Evolutionary conservation across 2,113 vertebrate genomes (phyloP).

Genomic region (western clawed frog (Xenopus tropicalis)): UCB_Xtro_10.0 CM004451.2:9255001-9255500

Average conservation of each 20-base stretch:
- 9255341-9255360: slow-evolving; percentile 5
- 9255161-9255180: not conserved
- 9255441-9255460: not conserved
- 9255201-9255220: slow-evolving; percentile 17
- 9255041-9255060: slow-evolving; percentile 15
- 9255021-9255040: not conserved
- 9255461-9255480: slow-evolving; percentile 2
- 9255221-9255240: not conserved
- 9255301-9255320: not conserved
- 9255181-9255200: slow-evolving; percentile 2
- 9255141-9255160: not conserved
- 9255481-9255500: slow-evolving; percentile 1
- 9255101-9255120: slow-evolving; percentile 21
- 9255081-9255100: not conserved
- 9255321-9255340: slow-evolving; percentile 6
- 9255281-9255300: not conserved
- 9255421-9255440: slow-evolving; percentile 3
- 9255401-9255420: slow-evolving; percentile 21
- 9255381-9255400: slow-evolving; percentile 8
- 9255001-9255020: slow-evolving; percentile 1
- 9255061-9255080: not conserved
- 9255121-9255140: slow-evolving; percentile 1
- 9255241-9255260: not conserved
- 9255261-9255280: not conserved
- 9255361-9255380: not conserved